phyloP scores from a whole-genome alignment of 2,113 vertebrate species.

The Centropus bengalensis region DNA sequence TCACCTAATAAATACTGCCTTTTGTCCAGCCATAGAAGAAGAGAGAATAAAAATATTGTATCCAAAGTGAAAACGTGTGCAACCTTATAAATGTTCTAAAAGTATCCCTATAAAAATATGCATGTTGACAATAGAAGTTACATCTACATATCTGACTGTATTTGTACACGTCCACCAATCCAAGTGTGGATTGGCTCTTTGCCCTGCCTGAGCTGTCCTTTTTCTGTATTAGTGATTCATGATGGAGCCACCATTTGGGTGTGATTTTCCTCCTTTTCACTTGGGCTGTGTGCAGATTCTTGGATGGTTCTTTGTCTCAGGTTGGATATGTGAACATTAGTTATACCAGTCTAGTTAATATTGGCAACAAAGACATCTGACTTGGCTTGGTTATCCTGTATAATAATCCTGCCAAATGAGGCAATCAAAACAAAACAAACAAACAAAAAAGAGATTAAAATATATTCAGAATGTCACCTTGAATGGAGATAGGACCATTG shows the following conservation, averaged over 20 bases:
- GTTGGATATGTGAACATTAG: not conserved
- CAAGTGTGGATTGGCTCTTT: not conserved
- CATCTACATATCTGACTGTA: not conserved
- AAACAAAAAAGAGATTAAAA: not conserved
- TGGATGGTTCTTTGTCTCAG: not conserved
- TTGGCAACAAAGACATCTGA: not conserved
- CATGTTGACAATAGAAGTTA: slow-evolving; percentile 4
- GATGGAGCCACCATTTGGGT: not conserved
- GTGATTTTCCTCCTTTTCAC: not conserved
- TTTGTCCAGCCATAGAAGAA: not conserved
- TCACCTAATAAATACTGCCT: slow-evolving; percentile 31
- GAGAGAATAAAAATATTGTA: slow-evolving; percentile 5
- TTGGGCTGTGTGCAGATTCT: not conserved
- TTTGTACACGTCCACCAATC: not conserved
- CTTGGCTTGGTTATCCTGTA: not conserved
- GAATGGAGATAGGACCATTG: not conserved
- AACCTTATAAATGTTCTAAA: slow-evolving; percentile 16
- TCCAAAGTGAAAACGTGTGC: not conserved
- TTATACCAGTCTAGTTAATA: not conserved
- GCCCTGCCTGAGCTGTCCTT: not conserved
- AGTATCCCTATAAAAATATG: not conserved
- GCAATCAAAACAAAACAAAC: not conserved
- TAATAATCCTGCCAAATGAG: slow-evolving; percentile 11
- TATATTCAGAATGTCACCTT: not conserved
- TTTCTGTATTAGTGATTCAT: not conserved